Evolutionary conservation across 2,888 invertebrate genomes (phyloP).

Genomic region (Phyllotreta striolata): DNA sequence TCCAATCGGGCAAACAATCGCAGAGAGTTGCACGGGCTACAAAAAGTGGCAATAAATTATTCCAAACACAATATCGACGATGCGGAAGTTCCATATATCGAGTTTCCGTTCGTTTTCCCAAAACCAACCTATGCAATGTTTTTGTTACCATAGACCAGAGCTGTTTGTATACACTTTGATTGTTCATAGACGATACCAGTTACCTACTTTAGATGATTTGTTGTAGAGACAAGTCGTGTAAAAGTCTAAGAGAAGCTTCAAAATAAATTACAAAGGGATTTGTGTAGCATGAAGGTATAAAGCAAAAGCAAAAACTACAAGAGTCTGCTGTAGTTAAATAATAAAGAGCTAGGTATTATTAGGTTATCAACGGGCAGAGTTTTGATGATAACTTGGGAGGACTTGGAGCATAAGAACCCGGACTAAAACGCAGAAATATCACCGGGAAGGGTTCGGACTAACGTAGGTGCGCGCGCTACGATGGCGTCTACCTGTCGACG

Average conservation of each 20-base stretch:
- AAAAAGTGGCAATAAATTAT: conserved; percentile 33
- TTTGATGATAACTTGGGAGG: background rate
- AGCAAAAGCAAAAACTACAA: too few relatives aligned
- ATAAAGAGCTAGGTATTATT: too few relatives aligned
- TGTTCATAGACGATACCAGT: conserved; percentile 15
- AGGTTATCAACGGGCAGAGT: too few relatives aligned
- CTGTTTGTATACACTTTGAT: conserved; percentile 15
- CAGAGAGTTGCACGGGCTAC: conserved; percentile 7
- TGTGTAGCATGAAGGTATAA: too few relatives aligned
- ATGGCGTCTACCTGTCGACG: conserved; percentile 42
- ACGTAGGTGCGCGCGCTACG: conserved; percentile 45
- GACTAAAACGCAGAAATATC: conserved; percentile 2
- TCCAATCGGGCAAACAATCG: background rate
- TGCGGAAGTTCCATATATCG: conserved; percentile 36
- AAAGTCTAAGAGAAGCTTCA: too few relatives aligned
- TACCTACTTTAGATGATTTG: too few relatives aligned
- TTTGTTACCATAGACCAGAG: conserved; percentile 15
- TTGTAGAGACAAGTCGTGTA: too few relatives aligned
- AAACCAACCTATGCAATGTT: conserved; percentile 23
- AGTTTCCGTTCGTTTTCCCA: conserved; percentile 33
- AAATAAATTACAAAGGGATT: too few relatives aligned
- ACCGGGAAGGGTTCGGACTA: conserved; percentile 15
- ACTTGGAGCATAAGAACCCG: conserved; percentile 4
- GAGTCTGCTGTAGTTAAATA: too few relatives aligned
- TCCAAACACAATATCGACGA: conserved; percentile 32